A percentile compares a stretch with the other conserved stretches of the same genome.
These are phyloP conservation scores for Trididemnum nubilum DNA, from an alignment of 23 tunicate genomes.

Conservation along the genomic window DNA sequence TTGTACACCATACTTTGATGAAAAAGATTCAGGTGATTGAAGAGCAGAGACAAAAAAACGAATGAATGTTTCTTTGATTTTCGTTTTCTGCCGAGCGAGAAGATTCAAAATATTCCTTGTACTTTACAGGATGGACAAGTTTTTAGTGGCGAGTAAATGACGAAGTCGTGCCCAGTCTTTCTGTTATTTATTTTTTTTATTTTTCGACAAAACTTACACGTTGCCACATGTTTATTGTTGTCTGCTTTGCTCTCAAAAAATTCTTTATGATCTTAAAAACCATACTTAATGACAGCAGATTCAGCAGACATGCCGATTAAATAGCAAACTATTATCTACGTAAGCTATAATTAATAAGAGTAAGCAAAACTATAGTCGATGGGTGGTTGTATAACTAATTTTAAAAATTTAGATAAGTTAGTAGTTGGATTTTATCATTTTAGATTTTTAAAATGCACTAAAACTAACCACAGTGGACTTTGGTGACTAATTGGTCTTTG, in stretches of 20 bases:
- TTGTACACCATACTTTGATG: constrained; percentile 14
- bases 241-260: constrained; percentile 2
- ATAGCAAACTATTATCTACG: too few relatives aligned
- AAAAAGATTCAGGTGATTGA: constrained; percentile 17
- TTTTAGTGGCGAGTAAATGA: constrained; percentile 5
- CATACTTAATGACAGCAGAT: not conserved
- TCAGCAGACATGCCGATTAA: not conserved
- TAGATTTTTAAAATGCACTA: too few relatives aligned
- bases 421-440: too few relatives aligned
- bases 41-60: constrained; percentile 5
- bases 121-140: not conserved
- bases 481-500: too few relatives aligned
- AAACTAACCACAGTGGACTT: too few relatives aligned
- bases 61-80: constrained; percentile 21
- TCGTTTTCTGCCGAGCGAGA: constrained; percentile 22
- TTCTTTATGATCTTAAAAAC: not conserved
- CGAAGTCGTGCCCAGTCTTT: constrained; percentile 15
- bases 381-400: too few relatives aligned
- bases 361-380: too few relatives aligned
- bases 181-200: constrained; percentile 6
- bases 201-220: constrained; percentile 13
- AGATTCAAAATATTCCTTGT: constrained; percentile 19
- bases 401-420: too few relatives aligned
- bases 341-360: too few relatives aligned
- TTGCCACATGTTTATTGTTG: constrained; percentile 15